phyloP scores from a whole-genome alignment of 1,140 invertebrate species.

The Acromyrmex charruanus region DNA sequence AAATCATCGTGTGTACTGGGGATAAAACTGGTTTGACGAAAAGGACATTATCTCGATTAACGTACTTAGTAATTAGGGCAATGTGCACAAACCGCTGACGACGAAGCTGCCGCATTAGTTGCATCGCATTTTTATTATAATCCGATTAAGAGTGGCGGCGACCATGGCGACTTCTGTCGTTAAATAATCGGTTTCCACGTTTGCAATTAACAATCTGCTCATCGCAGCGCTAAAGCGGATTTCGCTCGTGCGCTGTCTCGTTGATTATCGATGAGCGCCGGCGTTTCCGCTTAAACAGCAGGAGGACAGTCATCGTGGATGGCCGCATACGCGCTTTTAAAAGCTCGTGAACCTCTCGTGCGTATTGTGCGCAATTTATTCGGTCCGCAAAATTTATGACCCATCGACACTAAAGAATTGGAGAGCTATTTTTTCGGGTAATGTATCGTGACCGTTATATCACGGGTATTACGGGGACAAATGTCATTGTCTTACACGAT shows the following conservation, averaged over 20 bases:
- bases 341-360: conserved; percentile 3
- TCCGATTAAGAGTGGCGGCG: conserved; percentile 30
- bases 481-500: conserved; percentile 28
- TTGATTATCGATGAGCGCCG: conserved; percentile 44
- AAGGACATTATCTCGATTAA: conserved; percentile 7
- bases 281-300: conserved; percentile 40
- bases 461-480: conserved; percentile 4
- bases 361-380: conserved; percentile 14
- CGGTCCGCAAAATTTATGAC: conserved; percentile 16
- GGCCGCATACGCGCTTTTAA: conserved; percentile 20
- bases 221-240: conserved; percentile 53
- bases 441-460: conserved; percentile 17
- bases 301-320: conserved; percentile 2
- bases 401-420: conserved; percentile 29
- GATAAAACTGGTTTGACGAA: not conserved
- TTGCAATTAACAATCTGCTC: conserved; percentile 54
- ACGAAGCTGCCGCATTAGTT: not conserved
- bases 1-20: too few relatives aligned
- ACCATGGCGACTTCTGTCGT: not conserved
- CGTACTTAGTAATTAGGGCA: not conserved
- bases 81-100: not conserved
- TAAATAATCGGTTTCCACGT: conserved; percentile 52
- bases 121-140: conserved; percentile 38
- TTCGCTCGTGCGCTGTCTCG: conserved; percentile 1
- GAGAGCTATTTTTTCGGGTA: conserved; percentile 33